Conservation (phyloP, 2,797 vertebrate species). For the Limnodromus scolopaceus region DNA sequence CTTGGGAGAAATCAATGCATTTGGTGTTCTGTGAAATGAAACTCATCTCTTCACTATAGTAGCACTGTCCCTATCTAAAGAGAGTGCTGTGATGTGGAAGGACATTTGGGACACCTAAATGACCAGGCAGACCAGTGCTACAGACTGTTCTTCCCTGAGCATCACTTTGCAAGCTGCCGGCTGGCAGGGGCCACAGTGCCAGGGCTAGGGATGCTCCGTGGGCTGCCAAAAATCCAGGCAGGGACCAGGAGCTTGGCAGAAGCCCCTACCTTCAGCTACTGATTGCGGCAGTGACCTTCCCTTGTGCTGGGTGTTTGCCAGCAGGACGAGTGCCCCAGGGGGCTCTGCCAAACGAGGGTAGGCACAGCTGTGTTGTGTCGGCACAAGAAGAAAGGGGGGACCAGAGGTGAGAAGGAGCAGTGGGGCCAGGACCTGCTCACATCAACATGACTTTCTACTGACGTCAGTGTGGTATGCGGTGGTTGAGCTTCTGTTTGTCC, state of each 20-base stretch:
- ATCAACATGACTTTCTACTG: background rate
- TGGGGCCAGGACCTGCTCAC: background rate
- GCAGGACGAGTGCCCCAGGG: fast-evolving
- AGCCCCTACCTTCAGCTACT: background rate
- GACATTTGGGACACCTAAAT: background rate
- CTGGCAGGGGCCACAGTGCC: background rate
- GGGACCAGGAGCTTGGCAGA: background rate
- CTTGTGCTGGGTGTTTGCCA: background rate
- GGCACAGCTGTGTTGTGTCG: no score
- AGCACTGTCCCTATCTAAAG: background rate
- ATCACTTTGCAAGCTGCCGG: fast-evolving
- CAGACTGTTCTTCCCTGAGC: background rate
- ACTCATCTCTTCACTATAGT: background rate
- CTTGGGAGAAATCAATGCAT: background rate
- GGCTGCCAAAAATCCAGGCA: background rate
- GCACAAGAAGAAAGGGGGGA: background rate
- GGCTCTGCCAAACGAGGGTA: background rate
- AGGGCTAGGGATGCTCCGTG: background rate
- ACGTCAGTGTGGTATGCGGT: background rate
- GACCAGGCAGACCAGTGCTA: fast-evolving
- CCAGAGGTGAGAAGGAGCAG: background rate
- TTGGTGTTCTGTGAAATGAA: background rate
- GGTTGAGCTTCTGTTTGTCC: background rate
- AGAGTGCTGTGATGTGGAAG: fast-evolving
- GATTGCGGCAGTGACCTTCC: background rate